Conservation (phyloP, 2,113 vertebrate genomes). For the Otolemur garnettii region DNA sequence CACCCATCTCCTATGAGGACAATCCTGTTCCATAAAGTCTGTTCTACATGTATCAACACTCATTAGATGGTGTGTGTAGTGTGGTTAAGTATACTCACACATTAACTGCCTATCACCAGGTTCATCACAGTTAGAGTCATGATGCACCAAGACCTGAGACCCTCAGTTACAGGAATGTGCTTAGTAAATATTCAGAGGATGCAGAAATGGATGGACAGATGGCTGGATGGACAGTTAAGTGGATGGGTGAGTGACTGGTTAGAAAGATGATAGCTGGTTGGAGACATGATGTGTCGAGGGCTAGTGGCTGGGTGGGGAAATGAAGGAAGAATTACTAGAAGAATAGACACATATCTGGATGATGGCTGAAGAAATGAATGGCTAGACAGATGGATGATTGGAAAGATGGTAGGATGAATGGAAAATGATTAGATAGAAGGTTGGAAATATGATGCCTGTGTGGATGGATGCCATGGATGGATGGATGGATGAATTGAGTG, state of each 20-base stretch:
- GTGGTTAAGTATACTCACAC: not conserved
- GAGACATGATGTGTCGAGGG: not conserved
- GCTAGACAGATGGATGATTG: no score
- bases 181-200: not conserved
- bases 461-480: no score
- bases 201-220: not conserved
- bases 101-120: not conserved
- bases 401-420: not conserved
- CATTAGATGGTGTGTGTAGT: not conserved
- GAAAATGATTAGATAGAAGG: not conserved
- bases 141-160: not conserved
- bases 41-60: not conserved
- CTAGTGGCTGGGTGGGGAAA: not conserved
- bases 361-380: not conserved
- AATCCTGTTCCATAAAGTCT: not conserved
- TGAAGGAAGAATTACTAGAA: not conserved
- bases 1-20: not conserved
- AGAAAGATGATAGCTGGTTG: not conserved
- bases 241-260: not conserved
- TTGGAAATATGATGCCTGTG: not conserved
- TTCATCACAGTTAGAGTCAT: not conserved
- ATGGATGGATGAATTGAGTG: not conserved
- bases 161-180: not conserved
- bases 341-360: not conserved
- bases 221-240: not conserved